A percentile compares a stretch with the other conserved stretches of the same genome.
These are phyloP conservation scores for Bolinopsis microptera DNA, from an alignment of 37 sponge, comb jelly and placozoan genomes.

Conservation along the genomic window DNA sequence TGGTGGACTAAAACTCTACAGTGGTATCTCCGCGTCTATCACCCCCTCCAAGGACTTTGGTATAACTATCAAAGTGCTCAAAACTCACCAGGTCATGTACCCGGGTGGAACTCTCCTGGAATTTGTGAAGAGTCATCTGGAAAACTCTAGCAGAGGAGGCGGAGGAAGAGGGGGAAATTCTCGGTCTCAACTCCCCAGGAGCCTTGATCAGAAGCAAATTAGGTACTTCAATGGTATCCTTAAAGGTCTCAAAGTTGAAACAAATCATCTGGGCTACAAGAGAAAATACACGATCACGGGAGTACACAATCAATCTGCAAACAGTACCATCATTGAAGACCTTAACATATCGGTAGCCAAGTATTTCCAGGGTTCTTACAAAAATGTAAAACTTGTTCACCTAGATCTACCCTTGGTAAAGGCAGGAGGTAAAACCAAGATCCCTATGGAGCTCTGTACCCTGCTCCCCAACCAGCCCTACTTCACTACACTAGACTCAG, in stretches of 20 bases:
- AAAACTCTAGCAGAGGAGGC: not conserved
- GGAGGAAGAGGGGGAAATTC: not conserved
- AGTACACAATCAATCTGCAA: not conserved
- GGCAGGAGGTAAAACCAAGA: not conserved
- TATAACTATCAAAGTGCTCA: constrained; percentile 7
- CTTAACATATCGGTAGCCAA: not conserved
- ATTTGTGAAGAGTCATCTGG: not conserved
- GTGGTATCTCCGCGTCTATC: not conserved
- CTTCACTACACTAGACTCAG: not conserved
- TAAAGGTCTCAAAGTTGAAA: not conserved
- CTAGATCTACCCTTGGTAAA: not conserved
- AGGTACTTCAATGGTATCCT: not conserved
- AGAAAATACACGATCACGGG: not conserved
- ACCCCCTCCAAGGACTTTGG: constrained; percentile 5
- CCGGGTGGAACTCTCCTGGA: constrained; percentile 5
- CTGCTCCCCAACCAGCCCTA: constrained; percentile 23
- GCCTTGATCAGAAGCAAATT: not conserved
- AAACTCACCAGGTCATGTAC: constrained; percentile 28
- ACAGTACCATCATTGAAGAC: constrained; percentile 5
- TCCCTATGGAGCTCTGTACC: constrained; percentile 53
- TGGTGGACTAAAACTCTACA: not conserved
- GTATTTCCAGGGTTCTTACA: not conserved
- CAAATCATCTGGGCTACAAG: not conserved
- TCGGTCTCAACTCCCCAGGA: not conserved
- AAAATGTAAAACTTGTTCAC: not conserved